These are phyloP conservation scores for Bufo gargarizans DNA, from an alignment of 2,113 vertebrate species.

Conservation along the genomic window DNA sequence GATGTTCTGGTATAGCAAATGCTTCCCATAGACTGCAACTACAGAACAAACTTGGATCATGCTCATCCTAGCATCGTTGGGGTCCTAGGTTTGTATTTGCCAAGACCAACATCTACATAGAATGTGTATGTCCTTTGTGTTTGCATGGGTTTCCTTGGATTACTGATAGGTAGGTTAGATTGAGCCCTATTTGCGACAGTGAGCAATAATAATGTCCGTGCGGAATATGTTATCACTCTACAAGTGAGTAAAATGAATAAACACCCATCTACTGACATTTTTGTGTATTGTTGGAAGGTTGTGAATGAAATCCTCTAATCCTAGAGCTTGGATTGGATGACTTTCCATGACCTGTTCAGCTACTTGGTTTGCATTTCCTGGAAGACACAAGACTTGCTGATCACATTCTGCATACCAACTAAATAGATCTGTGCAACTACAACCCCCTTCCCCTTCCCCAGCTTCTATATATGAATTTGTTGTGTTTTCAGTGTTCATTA, in stretches of 20 bases:
- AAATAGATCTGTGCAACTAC: constrained; percentile 9
- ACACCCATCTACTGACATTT: not conserved
- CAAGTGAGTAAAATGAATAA: too few relatives aligned
- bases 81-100: too few relatives aligned
- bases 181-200: too few relatives aligned
- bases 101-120: too few relatives aligned
- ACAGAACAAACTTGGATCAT: not conserved
- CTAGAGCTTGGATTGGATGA: not conserved
- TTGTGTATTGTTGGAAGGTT: not conserved
- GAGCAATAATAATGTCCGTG: too few relatives aligned
- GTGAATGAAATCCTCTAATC: not conserved
- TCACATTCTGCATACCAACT: not conserved
- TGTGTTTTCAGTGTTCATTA: constrained; percentile 40
- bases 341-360: not conserved
- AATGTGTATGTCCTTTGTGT: too few relatives aligned
- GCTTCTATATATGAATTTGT: constrained; percentile 21
- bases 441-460: not conserved
- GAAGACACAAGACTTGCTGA: not conserved
- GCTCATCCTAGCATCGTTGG: too few relatives aligned
- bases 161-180: too few relatives aligned
- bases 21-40: constrained; percentile 1
- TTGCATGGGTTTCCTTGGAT: too few relatives aligned
- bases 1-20: not conserved
- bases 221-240: too few relatives aligned
- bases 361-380: not conserved